phyloP scores from a whole-genome alignment of 2,113 vertebrate genomes.

The Talpa occidentalis region DNA sequence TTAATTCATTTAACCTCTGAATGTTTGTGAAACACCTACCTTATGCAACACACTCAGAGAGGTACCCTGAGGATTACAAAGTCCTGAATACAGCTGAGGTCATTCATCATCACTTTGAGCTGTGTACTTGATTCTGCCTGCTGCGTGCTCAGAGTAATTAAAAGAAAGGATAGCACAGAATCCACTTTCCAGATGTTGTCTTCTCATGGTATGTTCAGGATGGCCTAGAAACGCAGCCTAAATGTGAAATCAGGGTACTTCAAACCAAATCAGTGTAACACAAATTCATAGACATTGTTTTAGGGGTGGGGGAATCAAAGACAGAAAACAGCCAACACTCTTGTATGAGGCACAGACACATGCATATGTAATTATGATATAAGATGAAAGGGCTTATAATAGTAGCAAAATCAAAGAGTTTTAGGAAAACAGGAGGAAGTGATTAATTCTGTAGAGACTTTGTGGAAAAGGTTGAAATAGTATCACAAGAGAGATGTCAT shows the following conservation, averaged over 20 bases:
- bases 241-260: constrained; percentile 18
- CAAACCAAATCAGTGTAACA: background rate
- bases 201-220: background rate
- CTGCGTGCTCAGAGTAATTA: constrained; percentile 35
- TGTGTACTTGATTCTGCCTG: background rate
- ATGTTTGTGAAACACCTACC: background rate
- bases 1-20: background rate
- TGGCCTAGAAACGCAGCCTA: background rate
- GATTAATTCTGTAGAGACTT: background rate
- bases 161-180: constrained; percentile 55
- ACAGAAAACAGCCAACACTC: background rate
- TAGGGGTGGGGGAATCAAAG: background rate
- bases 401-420: constrained; percentile 29
- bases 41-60: background rate
- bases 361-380: constrained; percentile 18
- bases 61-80: background rate
- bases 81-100: background rate
- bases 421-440: constrained; percentile 32
- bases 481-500: background rate
- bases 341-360: background rate
- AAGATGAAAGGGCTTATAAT: constrained; percentile 3
- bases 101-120: background rate
- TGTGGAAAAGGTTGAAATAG: constrained; percentile 15
- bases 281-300: background rate
- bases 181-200: constrained; percentile 48